Evolutionary conservation across 2,113 vertebrate genomes (phyloP).

Genomic region (Pangasianodon gigas): DNA sequence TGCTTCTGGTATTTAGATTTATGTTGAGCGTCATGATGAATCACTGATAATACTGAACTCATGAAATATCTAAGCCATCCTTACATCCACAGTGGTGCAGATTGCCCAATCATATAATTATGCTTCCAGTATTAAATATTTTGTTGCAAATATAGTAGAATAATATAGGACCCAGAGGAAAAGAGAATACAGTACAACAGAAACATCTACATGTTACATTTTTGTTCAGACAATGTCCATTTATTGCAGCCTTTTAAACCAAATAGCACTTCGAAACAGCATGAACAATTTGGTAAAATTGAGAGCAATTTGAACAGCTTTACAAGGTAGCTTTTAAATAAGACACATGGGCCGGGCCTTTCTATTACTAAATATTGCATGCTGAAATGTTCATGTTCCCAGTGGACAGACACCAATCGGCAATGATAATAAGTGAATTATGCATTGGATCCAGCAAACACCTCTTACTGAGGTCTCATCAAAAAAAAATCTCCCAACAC

Average conservation of each 20-base stretch:
- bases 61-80: slow-evolving; percentile 17
- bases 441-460: not conserved
- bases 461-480: not conserved
- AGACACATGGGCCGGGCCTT: not conserved
- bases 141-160: not conserved
- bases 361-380: not conserved
- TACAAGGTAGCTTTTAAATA: slow-evolving; percentile 26
- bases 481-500: not conserved
- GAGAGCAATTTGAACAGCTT: slow-evolving; percentile 21
- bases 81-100: not conserved
- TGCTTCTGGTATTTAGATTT: slow-evolving; percentile 48
- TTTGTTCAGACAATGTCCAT: not conserved
- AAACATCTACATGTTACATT: not conserved
- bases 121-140: not conserved
- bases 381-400: slow-evolving; percentile 7
- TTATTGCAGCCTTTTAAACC: not conserved
- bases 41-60: slow-evolving; percentile 31
- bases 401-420: slow-evolving; percentile 20
- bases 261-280: slow-evolving; percentile 1
- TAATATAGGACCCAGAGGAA: not conserved
- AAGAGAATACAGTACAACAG: not conserved
- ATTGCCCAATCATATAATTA: not conserved
- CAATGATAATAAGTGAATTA: slow-evolving; percentile 28
- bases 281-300: slow-evolving; percentile 2
- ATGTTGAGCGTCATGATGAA: slow-evolving; percentile 37